Conservation (phyloP, 2,113 vertebrate species). For the Ictalurus furcatus region DNA sequence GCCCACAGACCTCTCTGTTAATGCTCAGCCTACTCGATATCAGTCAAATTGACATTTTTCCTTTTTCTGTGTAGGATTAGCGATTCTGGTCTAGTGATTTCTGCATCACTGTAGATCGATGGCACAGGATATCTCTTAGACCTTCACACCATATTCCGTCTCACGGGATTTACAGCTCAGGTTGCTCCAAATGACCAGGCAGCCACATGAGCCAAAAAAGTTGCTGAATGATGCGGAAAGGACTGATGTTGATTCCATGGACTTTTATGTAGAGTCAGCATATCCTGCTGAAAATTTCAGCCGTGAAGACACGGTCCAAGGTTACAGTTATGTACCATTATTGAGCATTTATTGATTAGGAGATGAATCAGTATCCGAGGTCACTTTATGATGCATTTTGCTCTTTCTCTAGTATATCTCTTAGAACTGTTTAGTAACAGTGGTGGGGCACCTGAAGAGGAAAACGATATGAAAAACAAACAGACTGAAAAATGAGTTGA, state of each 20-base stretch:
- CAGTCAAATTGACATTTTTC: slow-evolving; percentile 6
- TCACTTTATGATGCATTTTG: background rate
- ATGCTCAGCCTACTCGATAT: background rate
- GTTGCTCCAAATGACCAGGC: background rate
- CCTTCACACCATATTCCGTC: slow-evolving; percentile 8
- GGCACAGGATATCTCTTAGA: background rate
- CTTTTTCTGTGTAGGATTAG: slow-evolving; percentile 19
- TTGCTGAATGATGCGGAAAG: slow-evolving; percentile 9
- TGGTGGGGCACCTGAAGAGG: background rate
- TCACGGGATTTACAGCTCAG: background rate
- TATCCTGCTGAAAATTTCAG: background rate
- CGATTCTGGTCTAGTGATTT: slow-evolving; percentile 12
- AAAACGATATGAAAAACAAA: background rate
- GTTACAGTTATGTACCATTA: background rate
- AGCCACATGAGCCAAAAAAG: background rate
- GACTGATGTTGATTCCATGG: slow-evolving; percentile 6
- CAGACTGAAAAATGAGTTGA: background rate
- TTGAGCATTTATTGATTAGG: background rate
- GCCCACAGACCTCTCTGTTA: background rate
- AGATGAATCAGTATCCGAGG: background rate
- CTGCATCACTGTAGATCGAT: background rate
- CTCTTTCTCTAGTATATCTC: background rate
- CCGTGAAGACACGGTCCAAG: background rate
- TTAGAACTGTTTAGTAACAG: background rate
- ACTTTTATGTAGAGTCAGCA: slow-evolving; percentile 12